Evolutionary conservation across 2,888 invertebrate species (phyloP).

Genomic region (Acleris emargana): DNA sequence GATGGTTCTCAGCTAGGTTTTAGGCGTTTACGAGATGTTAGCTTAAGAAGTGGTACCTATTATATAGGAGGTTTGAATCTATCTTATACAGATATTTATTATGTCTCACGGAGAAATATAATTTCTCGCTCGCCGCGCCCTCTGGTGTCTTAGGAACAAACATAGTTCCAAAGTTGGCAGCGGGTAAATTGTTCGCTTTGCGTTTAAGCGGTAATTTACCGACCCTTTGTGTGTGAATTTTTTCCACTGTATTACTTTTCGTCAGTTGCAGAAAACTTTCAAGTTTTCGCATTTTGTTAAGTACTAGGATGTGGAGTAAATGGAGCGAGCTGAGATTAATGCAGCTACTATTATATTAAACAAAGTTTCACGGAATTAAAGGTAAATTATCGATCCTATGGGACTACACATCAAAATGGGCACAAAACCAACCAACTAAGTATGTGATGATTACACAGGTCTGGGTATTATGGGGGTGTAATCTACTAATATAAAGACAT

Average conservation of each 20-base stretch:
- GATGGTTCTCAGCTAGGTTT: too few species aligned
- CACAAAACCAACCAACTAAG: too few species aligned
- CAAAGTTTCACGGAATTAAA: too few species aligned
- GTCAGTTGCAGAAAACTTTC: constrained; percentile 32
- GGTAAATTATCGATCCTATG: too few species aligned
- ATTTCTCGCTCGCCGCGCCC: not conserved
- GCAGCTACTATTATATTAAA: too few species aligned
- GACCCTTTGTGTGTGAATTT: constrained; percentile 30
- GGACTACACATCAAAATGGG: too few species aligned
- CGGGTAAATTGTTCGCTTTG: constrained; percentile 31
- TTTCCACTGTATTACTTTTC: constrained; percentile 32
- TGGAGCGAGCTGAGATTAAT: not conserved
- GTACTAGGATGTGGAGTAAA: not conserved
- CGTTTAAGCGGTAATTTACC: constrained; percentile 31
- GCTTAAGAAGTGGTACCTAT: too few species aligned
- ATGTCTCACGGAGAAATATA: not conserved
- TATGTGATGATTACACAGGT: too few species aligned
- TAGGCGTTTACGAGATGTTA: too few species aligned
- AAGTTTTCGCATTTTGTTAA: constrained; percentile 13
- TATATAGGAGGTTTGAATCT: too few species aligned
- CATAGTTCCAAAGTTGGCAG: constrained; percentile 23
- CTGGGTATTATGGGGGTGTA: too few species aligned
- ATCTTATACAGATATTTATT: not conserved
- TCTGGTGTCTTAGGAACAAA: constrained; percentile 16
- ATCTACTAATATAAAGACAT: too few species aligned